Evolutionary conservation across 2,888 invertebrate species (phyloP), one percentile per base, ranked within the genome.

Genomic region (Thymelicus sylvestris): DNA sequence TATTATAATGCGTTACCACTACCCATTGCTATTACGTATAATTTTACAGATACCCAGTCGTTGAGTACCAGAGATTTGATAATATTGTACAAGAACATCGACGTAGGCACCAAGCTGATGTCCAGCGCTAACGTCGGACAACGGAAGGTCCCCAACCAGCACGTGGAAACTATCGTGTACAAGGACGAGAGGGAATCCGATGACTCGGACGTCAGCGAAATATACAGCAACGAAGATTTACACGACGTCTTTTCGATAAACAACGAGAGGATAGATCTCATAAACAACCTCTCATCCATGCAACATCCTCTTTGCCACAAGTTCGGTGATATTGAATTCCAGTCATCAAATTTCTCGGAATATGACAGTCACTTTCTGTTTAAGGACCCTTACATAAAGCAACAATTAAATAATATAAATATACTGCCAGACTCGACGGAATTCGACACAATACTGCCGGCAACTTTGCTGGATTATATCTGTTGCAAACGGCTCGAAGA

Each of bases 21-120:
- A 31, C 3, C 31, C 31, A 31, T 31, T 31, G 31, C 48, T 10
- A 15, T 10, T 61, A 61, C 8, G 2, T 19, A 31, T 62, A 38
- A 24, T 63, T 62, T 75, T 68, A 48, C 61, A 73, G 75, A 69
- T 57, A 67, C 71, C 7, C 66, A 72, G n/a, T 31, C 62, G n/a
- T 75, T 92, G 12, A 82, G 85, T 19, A 80, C 87, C 13, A 83
- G 83, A 72, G 92, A 93, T 76, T 80, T 93, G 72, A 87, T 92
- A 6, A 83, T 91, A 31, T 78, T 93, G 7, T 92, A 92, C 76
- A 87, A 91, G 81, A 93, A 93, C 75, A 85, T 90, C 7, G 93
- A 92, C 66, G 71, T 87, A 62, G 89, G 85, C 4, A 84, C 86
- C 7, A 86, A 86, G 67, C 80, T 88, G 0, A 82, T 89, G 79